Conservation (phyloP, 2,797 vertebrate species). For the Echiichthys vipera region DNA sequence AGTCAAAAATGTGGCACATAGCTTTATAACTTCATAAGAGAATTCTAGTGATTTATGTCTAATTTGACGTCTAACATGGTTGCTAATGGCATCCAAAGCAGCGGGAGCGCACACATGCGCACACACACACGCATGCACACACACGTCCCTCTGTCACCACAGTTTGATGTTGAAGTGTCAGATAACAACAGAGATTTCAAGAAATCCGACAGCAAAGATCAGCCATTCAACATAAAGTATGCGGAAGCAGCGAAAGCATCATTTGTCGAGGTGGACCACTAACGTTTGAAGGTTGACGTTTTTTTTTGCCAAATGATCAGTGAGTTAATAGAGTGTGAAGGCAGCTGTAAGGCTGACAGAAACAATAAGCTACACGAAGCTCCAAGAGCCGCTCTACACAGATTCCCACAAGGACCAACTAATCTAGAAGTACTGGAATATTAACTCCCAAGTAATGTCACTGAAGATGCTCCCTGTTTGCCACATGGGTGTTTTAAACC, state of each 20-base stretch:
- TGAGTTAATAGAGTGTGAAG: slow-evolving; percentile 57
- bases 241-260: slow-evolving; percentile 14
- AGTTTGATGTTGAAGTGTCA: slow-evolving; percentile 27
- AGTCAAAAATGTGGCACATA: not conserved
- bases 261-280: slow-evolving; percentile 35
- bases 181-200: slow-evolving; percentile 33
- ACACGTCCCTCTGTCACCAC: slow-evolving; percentile 11
- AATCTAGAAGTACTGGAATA: slow-evolving; percentile 60
- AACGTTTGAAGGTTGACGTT: slow-evolving; percentile 48
- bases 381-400: slow-evolving; percentile 28
- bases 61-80: slow-evolving; percentile 17
- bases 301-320: slow-evolving; percentile 45
- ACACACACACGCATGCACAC: slow-evolving; percentile 11
- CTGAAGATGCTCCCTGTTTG: slow-evolving; percentile 18
- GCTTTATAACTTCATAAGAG: not conserved
- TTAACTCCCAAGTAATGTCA: slow-evolving; percentile 49
- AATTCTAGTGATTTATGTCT: slow-evolving; percentile 17
- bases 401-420: slow-evolving; percentile 43
- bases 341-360: slow-evolving; percentile 64
- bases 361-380: slow-evolving; percentile 57
- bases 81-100: slow-evolving; percentile 26
- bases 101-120: slow-evolving; percentile 10
- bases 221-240: slow-evolving; percentile 22
- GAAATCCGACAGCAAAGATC: slow-evolving; percentile 25
- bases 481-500: slow-evolving; percentile 24